Base-by-base conservation (phyloP, 2,888 invertebrate species). In the Agonopterix arenella region DNA sequence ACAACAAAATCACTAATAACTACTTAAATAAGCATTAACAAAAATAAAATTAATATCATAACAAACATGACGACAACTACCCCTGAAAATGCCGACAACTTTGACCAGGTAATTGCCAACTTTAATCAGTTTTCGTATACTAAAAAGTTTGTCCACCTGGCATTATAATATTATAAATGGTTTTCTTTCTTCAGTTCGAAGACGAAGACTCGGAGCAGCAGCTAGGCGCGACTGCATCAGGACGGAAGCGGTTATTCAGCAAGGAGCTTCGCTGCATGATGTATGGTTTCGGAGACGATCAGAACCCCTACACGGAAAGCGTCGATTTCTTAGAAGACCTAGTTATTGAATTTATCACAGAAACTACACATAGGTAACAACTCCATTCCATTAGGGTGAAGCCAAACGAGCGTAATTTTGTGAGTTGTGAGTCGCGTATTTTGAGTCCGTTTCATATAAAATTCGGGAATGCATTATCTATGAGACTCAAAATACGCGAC, bases 271-370 rank as follows among this genome's bases (percentile, higher is more conserved):
- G 98, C 36, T 97, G 97, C 65, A 99, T 99, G 99, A 98, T 99
- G 97, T 99, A 97, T 79, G 99, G 99, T 0, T 99, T 99, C 90
- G 99, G 99, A 4, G 99, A 99, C 80, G 99, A 99, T 76, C 97
- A 98, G 78, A 99, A 98, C 86, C 99, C 99, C 0, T 99, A 98
- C 70, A 99, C 99, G 1, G 99, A 99, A 85, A 98, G 98, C 74
- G 98, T 99, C 0, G 99, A 99, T 77, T 91, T 98, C 45, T 90
- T 99, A 46, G 99, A 99, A 85, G 98, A 99, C 80, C 88, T 99
- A 45, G 98, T 99, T 0, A 97, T 99, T 61, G 98, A 99, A 85
- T 99, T 97, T 79, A 97, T 99, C 36, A 97, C 97, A 1, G 98
- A 98, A 90, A 98, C 96, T 90, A 95, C 95, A 1, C 95, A 95